Evolutionary conservation across 1,140 invertebrate species (phyloP), one percentile per base, ranked within the genome.

Genomic region (Drosophila persimilis): DNA sequence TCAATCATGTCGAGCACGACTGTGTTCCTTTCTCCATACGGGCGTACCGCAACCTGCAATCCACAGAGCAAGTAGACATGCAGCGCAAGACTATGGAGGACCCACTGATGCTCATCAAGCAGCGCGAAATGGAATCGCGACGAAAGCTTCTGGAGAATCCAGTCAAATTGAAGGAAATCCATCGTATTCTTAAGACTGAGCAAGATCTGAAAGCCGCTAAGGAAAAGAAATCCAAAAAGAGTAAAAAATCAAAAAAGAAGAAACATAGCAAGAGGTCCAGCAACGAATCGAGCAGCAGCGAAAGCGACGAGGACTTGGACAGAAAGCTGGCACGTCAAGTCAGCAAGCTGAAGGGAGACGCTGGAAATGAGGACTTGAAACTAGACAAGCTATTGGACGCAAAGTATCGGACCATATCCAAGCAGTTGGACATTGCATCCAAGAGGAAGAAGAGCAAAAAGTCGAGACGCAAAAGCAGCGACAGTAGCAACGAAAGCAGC

Each of bases 71-170:
- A 92, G 96, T 97, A 5, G 96, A 97, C 92, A 92, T 97, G 67
- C 93, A 93, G 43, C 93, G 95, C 48, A 98, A 98, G 92, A 93
- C 98, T 61, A 94, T 97, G 91, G 97, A 98, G 92, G 97, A 98
- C 93, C 97, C 97, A 1, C 90, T 98, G 29, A 95, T 97, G 80
- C 92, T 95, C 2, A 98, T 98, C 1, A 96, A 96, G 80, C 95
- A 96, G 90, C 94, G 95, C 60, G 96, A 98, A 92, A 94, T 97
- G 90, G 97, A 98, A 92, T 95, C 95, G 0, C 92, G 95, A 44
- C 94, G 94, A 53, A 95, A 97, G 76, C 92, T 98, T 22, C 90
- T 98, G 7, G 95, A 97, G 76, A 98, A 98, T 94, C 97, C 97
- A n/a, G 93, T 98, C 0, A 97, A 97, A 91, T 92, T 98, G 70